These are phyloP conservation scores for Thunnus albacares DNA, from an alignment of 2,797 vertebrate genomes.

Conservation along the genomic window DNA sequence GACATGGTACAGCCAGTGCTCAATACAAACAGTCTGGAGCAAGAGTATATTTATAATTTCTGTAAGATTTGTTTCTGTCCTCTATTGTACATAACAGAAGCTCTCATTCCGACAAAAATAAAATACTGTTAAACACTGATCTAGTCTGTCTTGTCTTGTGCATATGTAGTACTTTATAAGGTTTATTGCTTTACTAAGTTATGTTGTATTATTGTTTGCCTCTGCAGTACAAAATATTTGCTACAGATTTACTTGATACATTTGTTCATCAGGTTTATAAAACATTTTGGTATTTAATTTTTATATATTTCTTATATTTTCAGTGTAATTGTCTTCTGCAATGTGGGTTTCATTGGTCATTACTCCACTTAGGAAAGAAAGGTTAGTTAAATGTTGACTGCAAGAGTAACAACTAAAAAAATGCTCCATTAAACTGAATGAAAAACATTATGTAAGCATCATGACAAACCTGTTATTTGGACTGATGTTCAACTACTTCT, in stretches of 20 bases:
- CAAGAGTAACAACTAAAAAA: too few species aligned
- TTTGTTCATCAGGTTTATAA: background rate
- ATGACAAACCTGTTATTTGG: too few species aligned
- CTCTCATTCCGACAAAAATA: slow-evolving; percentile 80
- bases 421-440: too few species aligned
- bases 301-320: background rate
- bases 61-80: slow-evolving; percentile 83
- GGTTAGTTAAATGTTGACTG: background rate
- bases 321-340: background rate
- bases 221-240: background rate
- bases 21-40: slow-evolving; percentile 56
- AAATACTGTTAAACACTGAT: slow-evolving; percentile 65
- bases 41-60: slow-evolving; percentile 85
- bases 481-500: too few species aligned
- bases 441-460: too few species aligned
- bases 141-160: background rate
- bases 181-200: background rate
- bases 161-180: background rate
- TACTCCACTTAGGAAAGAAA: background rate
- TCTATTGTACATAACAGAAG: slow-evolving; percentile 87
- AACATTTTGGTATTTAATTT: background rate
- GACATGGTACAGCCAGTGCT: slow-evolving; percentile 29
- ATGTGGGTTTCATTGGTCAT: background rate
- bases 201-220: background rate
- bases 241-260: background rate